Percentiles rank a stretch among this genome's conserved stretches.
phyloP scores from a whole-genome alignment of 2,888 invertebrate species.

The Drosophila kuntzei region DNA sequence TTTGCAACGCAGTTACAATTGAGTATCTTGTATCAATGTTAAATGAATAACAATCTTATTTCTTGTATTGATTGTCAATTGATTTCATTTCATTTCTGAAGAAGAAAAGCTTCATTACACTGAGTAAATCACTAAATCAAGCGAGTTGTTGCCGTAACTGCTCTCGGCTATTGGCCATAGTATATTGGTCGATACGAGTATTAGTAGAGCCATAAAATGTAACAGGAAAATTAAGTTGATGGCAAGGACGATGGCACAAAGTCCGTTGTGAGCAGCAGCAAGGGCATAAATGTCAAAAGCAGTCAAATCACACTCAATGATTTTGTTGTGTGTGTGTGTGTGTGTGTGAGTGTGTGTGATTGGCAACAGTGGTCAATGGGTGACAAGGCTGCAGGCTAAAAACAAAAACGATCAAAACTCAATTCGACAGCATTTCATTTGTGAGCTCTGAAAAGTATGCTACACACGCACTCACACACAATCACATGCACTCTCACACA shows the following conservation, averaged over 20 bases:
- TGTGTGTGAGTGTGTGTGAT: slow-evolving; percentile 22
- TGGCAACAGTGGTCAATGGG: slow-evolving; percentile 34
- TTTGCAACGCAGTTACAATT: slow-evolving; percentile 11
- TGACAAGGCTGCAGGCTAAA: slow-evolving; percentile 34
- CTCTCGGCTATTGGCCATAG: slow-evolving; percentile 16
- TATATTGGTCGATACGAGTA: slow-evolving; percentile 64
- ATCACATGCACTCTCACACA: neutral
- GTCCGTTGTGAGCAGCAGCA: slow-evolving; percentile 19
- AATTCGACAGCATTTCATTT: slow-evolving; percentile 36
- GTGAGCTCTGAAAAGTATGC: slow-evolving; percentile 54
- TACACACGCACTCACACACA: slow-evolving; percentile 18
- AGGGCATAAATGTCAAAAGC: slow-evolving; percentile 77
- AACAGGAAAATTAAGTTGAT: slow-evolving; percentile 69
- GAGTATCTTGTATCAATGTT: neutral
- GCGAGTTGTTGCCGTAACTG: slow-evolving; percentile 25
- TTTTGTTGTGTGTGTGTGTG: slow-evolving; percentile 15
- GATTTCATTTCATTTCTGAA: slow-evolving; percentile 20
- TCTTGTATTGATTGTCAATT: slow-evolving; percentile 11
- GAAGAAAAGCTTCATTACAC: slow-evolving; percentile 44
- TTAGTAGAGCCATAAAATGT: slow-evolving; percentile 71
- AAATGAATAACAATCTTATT: slow-evolving; percentile 6
- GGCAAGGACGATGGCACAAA: slow-evolving; percentile 36
- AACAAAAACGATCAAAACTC: slow-evolving; percentile 39
- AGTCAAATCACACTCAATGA: slow-evolving; percentile 68
- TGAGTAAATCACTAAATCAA: slow-evolving; percentile 68